phyloP scores from a whole-genome alignment of 1,140 invertebrate genomes.

The Drosophila azteca region DNA sequence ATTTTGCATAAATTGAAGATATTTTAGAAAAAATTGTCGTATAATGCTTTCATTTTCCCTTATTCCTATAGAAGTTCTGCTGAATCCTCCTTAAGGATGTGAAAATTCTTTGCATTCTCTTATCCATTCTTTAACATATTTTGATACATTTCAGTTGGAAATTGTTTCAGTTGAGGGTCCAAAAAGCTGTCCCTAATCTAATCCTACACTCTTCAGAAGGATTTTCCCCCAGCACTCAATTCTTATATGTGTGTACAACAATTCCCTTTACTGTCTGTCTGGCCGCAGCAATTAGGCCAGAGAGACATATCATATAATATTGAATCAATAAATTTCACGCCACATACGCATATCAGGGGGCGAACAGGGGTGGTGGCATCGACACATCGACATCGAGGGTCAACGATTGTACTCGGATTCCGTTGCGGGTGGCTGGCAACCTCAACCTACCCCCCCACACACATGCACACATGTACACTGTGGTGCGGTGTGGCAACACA shows the following conservation, averaged over 20 bases:
- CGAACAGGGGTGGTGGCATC: constrained; percentile 15
- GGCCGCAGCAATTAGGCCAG: constrained; percentile 41
- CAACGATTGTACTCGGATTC: constrained; percentile 42
- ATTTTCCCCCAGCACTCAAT: no score
- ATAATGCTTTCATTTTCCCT: no score
- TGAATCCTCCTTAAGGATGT: no score
- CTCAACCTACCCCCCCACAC: constrained; percentile 11
- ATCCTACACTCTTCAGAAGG: no score
- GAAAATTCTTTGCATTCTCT: no score
- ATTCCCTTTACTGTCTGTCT: constrained; percentile 31
- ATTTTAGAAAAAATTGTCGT: no score
- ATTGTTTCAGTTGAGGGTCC: no score
- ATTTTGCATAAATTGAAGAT: no score
- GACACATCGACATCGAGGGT: constrained; percentile 24
- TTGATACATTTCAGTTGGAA: no score
- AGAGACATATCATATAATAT: constrained; percentile 19
- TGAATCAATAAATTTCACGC: constrained; percentile 49
- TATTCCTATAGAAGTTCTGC: no score
- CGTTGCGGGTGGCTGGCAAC: constrained; percentile 50
- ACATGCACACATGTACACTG: constrained; percentile 14
- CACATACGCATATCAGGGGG: constrained; percentile 9
- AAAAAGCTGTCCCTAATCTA: no score
- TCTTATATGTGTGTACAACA: constrained; percentile 15
- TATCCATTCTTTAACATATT: no score
- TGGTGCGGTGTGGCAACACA: constrained; percentile 15